phyloP scores from a whole-genome alignment of 2,113 vertebrate species.

The Corythornis cristatus region DNA sequence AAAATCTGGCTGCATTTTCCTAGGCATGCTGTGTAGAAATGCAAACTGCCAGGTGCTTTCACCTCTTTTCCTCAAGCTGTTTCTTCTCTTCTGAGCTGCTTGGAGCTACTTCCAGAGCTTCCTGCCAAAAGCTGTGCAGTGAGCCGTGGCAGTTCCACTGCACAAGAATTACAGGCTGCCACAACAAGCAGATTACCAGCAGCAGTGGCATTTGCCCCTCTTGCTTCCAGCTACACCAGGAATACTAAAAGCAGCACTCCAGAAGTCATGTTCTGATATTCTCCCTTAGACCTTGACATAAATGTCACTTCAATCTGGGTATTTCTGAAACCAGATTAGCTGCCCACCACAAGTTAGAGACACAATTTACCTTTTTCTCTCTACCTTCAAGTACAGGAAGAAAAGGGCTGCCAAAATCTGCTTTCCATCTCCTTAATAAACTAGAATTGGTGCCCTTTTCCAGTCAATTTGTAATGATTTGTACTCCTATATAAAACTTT shows the following conservation, averaged over 20 bases:
- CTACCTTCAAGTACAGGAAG: not conserved
- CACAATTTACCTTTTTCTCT: not conserved
- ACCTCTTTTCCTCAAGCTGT: not conserved
- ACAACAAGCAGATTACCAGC: not conserved
- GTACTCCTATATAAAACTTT: not conserved
- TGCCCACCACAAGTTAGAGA: not conserved
- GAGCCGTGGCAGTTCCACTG: rapidly evolving
- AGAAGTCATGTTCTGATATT: not conserved
- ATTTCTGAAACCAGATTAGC: not conserved
- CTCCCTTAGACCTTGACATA: not conserved
- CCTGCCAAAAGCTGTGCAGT: not conserved
- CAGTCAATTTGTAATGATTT: not conserved
- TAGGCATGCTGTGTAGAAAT: not conserved
- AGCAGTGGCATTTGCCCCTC: not conserved
- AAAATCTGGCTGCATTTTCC: not conserved
- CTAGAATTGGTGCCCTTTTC: not conserved
- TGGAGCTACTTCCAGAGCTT: not conserved
- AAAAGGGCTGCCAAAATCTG: not conserved
- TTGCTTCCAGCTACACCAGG: not conserved
- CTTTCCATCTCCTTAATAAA: not conserved
- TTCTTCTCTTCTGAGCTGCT: not conserved
- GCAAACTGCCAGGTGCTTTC: not conserved
- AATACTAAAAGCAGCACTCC: not conserved
- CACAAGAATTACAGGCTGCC: not conserved
- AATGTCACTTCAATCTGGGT: not conserved